These are phyloP conservation scores for Elmis aenea DNA, from an alignment of 2,888 invertebrate species.

Conservation along the genomic window DNA sequence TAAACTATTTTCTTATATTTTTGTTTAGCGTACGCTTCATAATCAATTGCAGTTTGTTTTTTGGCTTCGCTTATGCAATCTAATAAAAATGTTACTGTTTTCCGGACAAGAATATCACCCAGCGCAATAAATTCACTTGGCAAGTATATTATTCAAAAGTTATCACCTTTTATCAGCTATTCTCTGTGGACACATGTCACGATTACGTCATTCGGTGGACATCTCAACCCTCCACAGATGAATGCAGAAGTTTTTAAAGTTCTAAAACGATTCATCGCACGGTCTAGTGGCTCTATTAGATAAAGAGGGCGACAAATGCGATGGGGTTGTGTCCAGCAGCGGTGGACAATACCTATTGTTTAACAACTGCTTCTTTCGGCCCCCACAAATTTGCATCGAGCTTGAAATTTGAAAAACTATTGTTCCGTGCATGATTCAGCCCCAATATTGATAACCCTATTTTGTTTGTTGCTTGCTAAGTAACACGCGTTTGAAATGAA, in stretches of 20 bases:
- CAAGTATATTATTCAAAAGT: conserved; percentile 10
- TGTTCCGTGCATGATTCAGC: too few species aligned
- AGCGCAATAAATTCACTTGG: conserved; percentile 10
- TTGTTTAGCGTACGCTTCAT: too few species aligned
- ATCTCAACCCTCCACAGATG: conserved; percentile 16
- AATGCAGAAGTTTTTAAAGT: conserved; percentile 24
- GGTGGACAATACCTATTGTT: conserved; percentile 24
- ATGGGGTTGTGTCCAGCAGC: conserved; percentile 23
- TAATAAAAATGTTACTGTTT: too few species aligned
- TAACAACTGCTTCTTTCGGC: conserved; percentile 18
- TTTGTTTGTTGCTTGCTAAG: too few species aligned
- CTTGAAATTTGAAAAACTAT: conserved; percentile 13
- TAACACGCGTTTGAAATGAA: too few species aligned
- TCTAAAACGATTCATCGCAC: conserved; percentile 27
- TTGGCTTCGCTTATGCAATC: too few species aligned
- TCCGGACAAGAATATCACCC: too few species aligned
- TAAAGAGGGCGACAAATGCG: conserved; percentile 20
- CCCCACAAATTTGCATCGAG: conserved; percentile 13
- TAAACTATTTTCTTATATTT: too few species aligned
- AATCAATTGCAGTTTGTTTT: too few species aligned
- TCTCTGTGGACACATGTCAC: conserved; percentile 23
- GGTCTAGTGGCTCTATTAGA: conserved; percentile 25
- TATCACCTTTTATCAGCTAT: conserved; percentile 19
- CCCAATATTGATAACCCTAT: too few species aligned
- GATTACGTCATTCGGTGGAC: conserved; percentile 22